Conservation (phyloP, 2,797 vertebrate species). For the Pseudochirops cupreus region DNA sequence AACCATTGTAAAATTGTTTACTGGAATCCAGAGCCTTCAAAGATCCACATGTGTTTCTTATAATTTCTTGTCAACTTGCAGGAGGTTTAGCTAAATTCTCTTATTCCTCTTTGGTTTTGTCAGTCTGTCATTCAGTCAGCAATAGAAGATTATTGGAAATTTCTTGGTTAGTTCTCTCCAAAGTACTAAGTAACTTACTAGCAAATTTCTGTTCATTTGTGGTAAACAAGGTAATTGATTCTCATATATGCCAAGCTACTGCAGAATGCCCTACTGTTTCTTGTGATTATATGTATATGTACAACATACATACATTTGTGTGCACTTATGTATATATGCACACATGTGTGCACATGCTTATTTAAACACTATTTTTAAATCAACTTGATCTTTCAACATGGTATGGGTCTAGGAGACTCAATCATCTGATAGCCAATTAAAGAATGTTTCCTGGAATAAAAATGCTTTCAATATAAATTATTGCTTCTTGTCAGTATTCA, state of each 20-base stretch:
- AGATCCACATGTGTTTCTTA: not conserved
- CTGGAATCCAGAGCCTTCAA: not conserved
- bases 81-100: not conserved
- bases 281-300: too few species aligned
- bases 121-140: too few species aligned
- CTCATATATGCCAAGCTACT: not conserved
- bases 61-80: not conserved
- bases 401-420: not conserved
- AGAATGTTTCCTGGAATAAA: not conserved
- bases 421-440: not conserved
- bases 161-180: too few species aligned
- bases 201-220: not conserved
- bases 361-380: not conserved
- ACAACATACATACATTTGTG: too few species aligned
- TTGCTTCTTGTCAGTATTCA: not conserved
- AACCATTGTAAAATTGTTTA: not conserved
- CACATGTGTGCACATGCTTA: too few species aligned
- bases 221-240: not conserved
- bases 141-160: too few species aligned
- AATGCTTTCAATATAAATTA: not conserved
- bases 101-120: not conserved
- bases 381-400: not conserved
- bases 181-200: not conserved
- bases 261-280: not conserved
- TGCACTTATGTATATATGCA: too few species aligned